These are phyloP conservation scores for Rhamphomyia laevipes DNA, from an alignment of 2,888 invertebrate species.

Conservation along the genomic window DNA sequence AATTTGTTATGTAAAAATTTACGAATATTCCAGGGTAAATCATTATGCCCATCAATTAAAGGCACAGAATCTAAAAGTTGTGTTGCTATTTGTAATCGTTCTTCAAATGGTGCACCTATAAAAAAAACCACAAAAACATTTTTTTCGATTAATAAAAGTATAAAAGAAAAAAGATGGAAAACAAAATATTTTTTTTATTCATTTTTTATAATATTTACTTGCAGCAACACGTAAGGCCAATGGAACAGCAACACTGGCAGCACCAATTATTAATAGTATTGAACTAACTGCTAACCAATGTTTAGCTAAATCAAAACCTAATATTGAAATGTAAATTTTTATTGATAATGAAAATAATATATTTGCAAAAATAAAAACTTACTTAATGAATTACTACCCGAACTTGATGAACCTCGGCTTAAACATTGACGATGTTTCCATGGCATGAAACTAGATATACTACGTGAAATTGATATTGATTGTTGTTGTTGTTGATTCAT, in stretches of 20 bases:
- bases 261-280: conserved; percentile 62
- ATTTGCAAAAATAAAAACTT: conserved; percentile 19
- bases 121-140: background rate
- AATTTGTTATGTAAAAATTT: conserved; percentile 82
- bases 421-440: conserved; percentile 39
- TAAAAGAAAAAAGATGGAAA: too few relatives aligned
- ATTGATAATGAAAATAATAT: too few relatives aligned
- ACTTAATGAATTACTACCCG: conserved; percentile 37
- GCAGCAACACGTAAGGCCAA: conserved; percentile 65
- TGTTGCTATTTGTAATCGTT: conserved; percentile 60
- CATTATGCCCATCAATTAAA: conserved; percentile 79
- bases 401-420: conserved; percentile 36
- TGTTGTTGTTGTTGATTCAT: conserved; percentile 8
- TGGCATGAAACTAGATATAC: conserved; percentile 30
- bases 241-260: conserved; percentile 69
- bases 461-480: conserved; percentile 7
- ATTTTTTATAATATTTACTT: conserved; percentile 26
- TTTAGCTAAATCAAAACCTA: conserved; percentile 48
- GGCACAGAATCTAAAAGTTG: conserved; percentile 65
- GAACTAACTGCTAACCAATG: conserved; percentile 70
- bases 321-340: too few relatives aligned
- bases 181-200: background rate
- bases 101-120: conserved; percentile 59
- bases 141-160: too few relatives aligned
- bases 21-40: conserved; percentile 81